These are phyloP conservation scores for Nasonia giraulti DNA, from an alignment of 1,140 invertebrate species.

Conservation along the genomic window DNA sequence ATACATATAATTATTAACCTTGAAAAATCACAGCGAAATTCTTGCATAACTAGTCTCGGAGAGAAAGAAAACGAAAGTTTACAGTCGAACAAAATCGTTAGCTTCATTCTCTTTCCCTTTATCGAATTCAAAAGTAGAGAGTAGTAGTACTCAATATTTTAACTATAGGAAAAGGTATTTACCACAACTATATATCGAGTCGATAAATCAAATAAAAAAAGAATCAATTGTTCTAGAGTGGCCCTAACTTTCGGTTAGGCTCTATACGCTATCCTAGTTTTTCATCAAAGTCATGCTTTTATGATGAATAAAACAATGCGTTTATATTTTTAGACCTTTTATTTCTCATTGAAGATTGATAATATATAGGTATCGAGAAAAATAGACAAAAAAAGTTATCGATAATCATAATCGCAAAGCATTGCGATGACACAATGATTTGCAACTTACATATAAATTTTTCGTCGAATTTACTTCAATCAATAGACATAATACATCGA, in stretches of 20 bases:
- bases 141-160: not conserved
- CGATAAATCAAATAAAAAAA: slow-evolving; percentile 8
- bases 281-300: slow-evolving; percentile 49
- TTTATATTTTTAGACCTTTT: slow-evolving; percentile 6
- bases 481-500: not conserved
- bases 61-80: slow-evolving; percentile 30
- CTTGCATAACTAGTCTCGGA: slow-evolving; percentile 18
- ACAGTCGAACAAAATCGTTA: slow-evolving; percentile 3
- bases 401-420: not conserved
- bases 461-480: slow-evolving; percentile 1
- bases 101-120: not conserved
- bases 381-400: slow-evolving; percentile 8
- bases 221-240: slow-evolving; percentile 18
- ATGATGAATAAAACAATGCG: slow-evolving; percentile 38
- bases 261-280: not conserved
- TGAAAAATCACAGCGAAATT: slow-evolving; percentile 44
- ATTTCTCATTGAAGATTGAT: slow-evolving; percentile 32
- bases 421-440: slow-evolving; percentile 1
- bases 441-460: slow-evolving; percentile 22
- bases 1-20: not conserved
- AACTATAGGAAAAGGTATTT: slow-evolving; percentile 1
- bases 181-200: not conserved
- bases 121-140: slow-evolving; percentile 53
- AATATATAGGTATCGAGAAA: slow-evolving; percentile 30
- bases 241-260: not conserved